Evolutionary conservation across 2,113 vertebrate genomes (phyloP), one percentile per base, ranked within the genome.

Genomic region (Glaucomys volans): DNA sequence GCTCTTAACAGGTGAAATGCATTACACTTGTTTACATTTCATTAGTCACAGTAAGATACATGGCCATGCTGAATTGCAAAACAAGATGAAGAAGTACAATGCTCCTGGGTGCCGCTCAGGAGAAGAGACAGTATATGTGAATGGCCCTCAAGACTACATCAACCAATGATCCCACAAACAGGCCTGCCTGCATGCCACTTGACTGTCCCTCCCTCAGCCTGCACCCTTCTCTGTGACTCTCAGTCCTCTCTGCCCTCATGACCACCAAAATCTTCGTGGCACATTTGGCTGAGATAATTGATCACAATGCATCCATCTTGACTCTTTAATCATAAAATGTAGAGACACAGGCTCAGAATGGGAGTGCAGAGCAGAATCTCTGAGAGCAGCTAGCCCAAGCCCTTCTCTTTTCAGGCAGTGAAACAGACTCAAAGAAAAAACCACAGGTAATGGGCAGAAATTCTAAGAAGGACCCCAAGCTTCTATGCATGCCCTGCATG

Each of bases 401-500:
- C 75, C 40, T 13, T 69, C n/a, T 64, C 16, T 72, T 85, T 22
- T 62, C 8, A 83, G 59, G 44, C 67, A 3, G 18, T 89, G 87
- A 84, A 83, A 69, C 7, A 37, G 64, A 66, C 67, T 37, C 32
- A 40, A 35, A 92, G 30, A 32, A 37, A 76, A 82, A 84, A 37
- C 47, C 26, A n/a, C 0, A 2, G 11, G 24, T 17, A 9, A 40
- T 2, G 24, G 44, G 47, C 18, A 83, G 80, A 91, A 57, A 92
- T 87, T 85, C 81, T 82, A 90, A 94, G 50, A 50, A 2, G 17
- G 32, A 2, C 76, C 62, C 35, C 52, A 10, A 42, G 42, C 26
- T 52, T n/a, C 16, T 4, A 40, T 9, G 4, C 5, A 40, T 9
- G 4, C 2, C 7, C 4, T 24, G 40, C 2, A 1, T 32, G 4